Evolutionary conservation across 2,888 invertebrate genomes (phyloP).

Genomic region (Apoda limacodes): DNA sequence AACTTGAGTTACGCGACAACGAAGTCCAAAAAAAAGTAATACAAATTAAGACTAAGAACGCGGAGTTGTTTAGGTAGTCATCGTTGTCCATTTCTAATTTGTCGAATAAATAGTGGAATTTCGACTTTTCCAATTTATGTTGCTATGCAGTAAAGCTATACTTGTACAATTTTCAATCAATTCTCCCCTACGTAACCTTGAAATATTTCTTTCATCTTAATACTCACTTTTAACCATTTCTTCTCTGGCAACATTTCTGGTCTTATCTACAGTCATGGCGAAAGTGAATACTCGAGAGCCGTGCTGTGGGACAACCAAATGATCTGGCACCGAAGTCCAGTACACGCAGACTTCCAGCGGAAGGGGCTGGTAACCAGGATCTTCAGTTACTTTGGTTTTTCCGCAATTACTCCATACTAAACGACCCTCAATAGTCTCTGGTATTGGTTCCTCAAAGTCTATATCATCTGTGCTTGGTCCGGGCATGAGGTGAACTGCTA

Average conservation of each 20-base stretch:
- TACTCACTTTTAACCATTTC: constrained; percentile 57
- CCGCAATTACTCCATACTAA: constrained; percentile 53
- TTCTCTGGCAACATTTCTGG: constrained; percentile 50
- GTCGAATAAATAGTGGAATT: too few relatives aligned
- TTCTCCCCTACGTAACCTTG: too few relatives aligned
- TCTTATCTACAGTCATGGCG: constrained; percentile 64
- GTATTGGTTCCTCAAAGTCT: constrained; percentile 40
- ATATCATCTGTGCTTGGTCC: constrained; percentile 52
- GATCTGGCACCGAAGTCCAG: constrained; percentile 61
- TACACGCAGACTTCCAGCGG: constrained; percentile 51
- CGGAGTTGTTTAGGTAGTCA: too few relatives aligned
- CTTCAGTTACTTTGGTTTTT: constrained; percentile 47
- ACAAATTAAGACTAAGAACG: too few relatives aligned
- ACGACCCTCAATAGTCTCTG: constrained; percentile 45
- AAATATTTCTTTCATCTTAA: too few relatives aligned
- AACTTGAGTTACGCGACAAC: too few relatives aligned
- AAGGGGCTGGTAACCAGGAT: constrained; percentile 41
- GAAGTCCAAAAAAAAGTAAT: too few relatives aligned
- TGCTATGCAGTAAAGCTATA: too few relatives aligned
- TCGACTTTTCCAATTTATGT: too few relatives aligned
- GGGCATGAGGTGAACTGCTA: constrained; percentile 50
- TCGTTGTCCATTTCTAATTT: too few relatives aligned
- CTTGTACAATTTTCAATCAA: too few relatives aligned
- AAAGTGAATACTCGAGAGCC: constrained; percentile 60
- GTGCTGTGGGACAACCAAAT: constrained; percentile 55